Evolutionary conservation across 2,888 invertebrate species (phyloP).

Genomic region (Theretra japonica): DNA sequence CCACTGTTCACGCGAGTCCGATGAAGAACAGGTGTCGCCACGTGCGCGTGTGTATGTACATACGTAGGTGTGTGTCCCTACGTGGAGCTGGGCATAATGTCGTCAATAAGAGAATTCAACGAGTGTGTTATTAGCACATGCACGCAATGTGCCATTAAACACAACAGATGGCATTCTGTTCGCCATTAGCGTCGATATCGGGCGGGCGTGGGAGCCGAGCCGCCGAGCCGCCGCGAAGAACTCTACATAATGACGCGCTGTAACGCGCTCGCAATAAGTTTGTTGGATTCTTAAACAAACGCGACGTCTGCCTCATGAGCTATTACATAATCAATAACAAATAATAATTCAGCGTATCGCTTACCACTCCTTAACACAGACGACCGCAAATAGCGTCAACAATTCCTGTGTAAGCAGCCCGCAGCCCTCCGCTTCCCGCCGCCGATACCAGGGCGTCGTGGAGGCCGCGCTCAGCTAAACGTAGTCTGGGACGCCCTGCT

Average conservation of each 20-base stretch:
- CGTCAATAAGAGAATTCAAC: neutral
- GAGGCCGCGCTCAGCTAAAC: too few relatives aligned
- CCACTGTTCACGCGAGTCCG: too few relatives aligned
- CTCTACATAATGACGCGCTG: conserved; percentile 2
- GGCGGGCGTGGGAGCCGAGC: conserved; percentile 2
- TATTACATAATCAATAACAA: neutral
- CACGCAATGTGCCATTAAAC: conserved; percentile 13
- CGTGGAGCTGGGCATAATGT: neutral
- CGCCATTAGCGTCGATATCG: conserved; percentile 1
- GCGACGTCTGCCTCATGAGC: neutral
- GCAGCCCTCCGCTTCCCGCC: too few relatives aligned
- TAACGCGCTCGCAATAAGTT: conserved; percentile 5
- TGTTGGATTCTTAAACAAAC: neutral
- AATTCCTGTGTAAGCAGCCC: too few relatives aligned
- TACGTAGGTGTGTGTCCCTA: too few relatives aligned
- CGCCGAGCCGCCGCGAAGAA: neutral
- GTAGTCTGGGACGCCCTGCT: too few relatives aligned
- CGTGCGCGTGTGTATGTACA: too few relatives aligned
- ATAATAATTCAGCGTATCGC: neutral
- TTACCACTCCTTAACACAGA: too few relatives aligned
- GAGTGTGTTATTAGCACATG: neutral
- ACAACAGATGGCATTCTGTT: conserved; percentile 10
- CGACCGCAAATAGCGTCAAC: too few relatives aligned
- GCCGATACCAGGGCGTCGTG: too few relatives aligned
- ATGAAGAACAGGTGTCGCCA: too few relatives aligned